A percentile compares a stretch with the other conserved stretches of the same genome.
Evolutionary conservation across 2,888 invertebrate species (phyloP).

Genomic region (Apamea monoglypha): DNA sequence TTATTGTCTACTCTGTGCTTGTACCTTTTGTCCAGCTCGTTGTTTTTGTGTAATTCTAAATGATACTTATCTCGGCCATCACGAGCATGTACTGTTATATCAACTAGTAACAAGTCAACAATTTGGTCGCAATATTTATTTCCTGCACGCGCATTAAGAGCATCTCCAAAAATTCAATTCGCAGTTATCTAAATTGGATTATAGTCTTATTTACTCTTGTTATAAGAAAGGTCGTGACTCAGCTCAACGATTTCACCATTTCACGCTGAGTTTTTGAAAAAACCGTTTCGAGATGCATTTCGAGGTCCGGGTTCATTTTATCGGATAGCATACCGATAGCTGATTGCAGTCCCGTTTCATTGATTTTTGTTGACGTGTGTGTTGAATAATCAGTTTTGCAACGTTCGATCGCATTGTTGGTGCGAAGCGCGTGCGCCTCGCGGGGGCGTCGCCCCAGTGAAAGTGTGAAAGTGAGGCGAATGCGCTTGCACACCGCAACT

Average conservation of each 20-base stretch:
- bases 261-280: slow-evolving; percentile 68
- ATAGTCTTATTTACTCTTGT: slow-evolving; percentile 72
- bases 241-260: slow-evolving; percentile 70
- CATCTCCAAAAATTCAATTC: slow-evolving; percentile 73
- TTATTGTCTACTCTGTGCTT: slow-evolving; percentile 76
- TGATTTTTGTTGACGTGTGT: slow-evolving; percentile 72
- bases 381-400: slow-evolving; percentile 87
- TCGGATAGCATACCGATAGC: slow-evolving; percentile 12
- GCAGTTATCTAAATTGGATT: slow-evolving; percentile 79
- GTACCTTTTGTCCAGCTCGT: slow-evolving; percentile 74
- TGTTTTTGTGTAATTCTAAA: slow-evolving; percentile 79
- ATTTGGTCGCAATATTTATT: slow-evolving; percentile 78
- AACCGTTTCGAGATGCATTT: slow-evolving; percentile 35
- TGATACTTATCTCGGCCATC: slow-evolving; percentile 80
- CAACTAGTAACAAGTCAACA: slow-evolving; percentile 76
- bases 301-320: slow-evolving; percentile 42
- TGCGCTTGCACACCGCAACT: slow-evolving; percentile 76
- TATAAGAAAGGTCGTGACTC: slow-evolving; percentile 73
- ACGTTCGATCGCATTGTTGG: slow-evolving; percentile 76
- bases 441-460: slow-evolving; percentile 89
- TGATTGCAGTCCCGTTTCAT: slow-evolving; percentile 51
- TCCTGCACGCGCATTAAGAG: slow-evolving; percentile 70
- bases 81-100: slow-evolving; percentile 82
- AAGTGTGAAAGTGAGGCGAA: slow-evolving; percentile 90
- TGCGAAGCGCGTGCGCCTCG: slow-evolving; percentile 72